phyloP scores from a whole-genome alignment of 2,113 vertebrate genomes.

The Danionella cerebrum region DNA sequence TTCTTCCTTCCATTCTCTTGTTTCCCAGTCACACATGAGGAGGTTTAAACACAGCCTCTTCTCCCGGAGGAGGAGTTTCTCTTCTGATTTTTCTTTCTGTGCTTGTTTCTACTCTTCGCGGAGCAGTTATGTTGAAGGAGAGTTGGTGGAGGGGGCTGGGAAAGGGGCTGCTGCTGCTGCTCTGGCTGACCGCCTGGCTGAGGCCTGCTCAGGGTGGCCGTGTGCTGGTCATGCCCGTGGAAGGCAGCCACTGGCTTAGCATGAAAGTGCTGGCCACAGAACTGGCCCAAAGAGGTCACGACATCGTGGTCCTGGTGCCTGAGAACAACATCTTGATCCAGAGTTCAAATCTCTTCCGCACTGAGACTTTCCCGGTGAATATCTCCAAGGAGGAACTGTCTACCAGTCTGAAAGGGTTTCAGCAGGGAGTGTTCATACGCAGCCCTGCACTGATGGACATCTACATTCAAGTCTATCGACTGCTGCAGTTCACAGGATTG shows the following conservation, averaged over 20 bases:
- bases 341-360: neutral
- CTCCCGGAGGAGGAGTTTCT: neutral
- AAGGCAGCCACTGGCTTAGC: conserved; percentile 68
- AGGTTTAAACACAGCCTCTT: neutral
- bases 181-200: conserved; percentile 9
- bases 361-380: conserved; percentile 44
- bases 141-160: neutral
- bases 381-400: conserved; percentile 34
- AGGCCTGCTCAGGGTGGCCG: conserved; percentile 35
- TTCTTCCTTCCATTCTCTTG: neutral
- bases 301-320: conserved; percentile 55
- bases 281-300: conserved; percentile 52
- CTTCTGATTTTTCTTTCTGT: neutral
- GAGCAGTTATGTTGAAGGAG: conserved; percentile 16
- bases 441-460: neutral
- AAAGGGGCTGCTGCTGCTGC: conserved; percentile 20
- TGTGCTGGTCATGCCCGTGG: conserved; percentile 57
- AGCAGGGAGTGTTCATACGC: neutral
- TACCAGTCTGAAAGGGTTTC: neutral
- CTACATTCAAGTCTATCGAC: neutral
- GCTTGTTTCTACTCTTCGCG: neutral
- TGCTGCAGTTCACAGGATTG: conserved; percentile 24
- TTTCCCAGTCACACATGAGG: neutral
- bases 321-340: conserved; percentile 45
- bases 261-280: conserved; percentile 52